Conservation (phyloP, 2,888 invertebrate genomes). For the Phengaris arion region DNA sequence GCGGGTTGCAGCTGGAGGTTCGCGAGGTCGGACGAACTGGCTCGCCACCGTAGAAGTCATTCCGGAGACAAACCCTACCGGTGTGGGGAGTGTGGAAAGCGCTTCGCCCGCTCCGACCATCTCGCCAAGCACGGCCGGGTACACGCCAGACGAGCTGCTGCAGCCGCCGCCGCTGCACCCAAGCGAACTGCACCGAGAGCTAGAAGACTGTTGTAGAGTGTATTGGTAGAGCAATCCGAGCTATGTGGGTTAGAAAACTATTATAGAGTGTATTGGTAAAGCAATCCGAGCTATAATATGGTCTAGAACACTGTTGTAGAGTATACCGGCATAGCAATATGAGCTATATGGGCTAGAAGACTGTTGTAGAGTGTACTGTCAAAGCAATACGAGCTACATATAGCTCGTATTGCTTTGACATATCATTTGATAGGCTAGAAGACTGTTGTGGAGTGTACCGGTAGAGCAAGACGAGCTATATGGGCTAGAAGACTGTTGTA, state of each 20-base stretch:
- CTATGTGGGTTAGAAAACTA: neutral
- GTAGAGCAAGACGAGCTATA: no score
- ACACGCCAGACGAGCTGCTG: slow-evolving; percentile 82
- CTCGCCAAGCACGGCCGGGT: slow-evolving; percentile 94
- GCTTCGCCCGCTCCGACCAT: slow-evolving; percentile 96
- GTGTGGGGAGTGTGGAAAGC: slow-evolving; percentile 92
- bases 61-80: slow-evolving; percentile 96
- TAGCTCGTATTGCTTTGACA: no score
- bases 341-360: no score
- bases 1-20: slow-evolving; percentile 94
- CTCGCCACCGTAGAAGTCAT: slow-evolving; percentile 95
- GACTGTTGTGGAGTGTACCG: no score
- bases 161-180: slow-evolving; percentile 53
- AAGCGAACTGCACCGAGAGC: slow-evolving; percentile 47
- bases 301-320: no score
- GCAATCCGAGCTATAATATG: no score
- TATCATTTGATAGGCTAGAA: no score
- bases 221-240: neutral
- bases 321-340: no score
- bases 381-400: no score
- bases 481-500: neutral
- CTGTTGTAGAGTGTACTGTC: no score
- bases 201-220: slow-evolving; percentile 50
- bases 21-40: slow-evolving; percentile 95
- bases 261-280: neutral